Conservation (phyloP, 2,888 invertebrate genomes). For the Brenthis daphne region DNA sequence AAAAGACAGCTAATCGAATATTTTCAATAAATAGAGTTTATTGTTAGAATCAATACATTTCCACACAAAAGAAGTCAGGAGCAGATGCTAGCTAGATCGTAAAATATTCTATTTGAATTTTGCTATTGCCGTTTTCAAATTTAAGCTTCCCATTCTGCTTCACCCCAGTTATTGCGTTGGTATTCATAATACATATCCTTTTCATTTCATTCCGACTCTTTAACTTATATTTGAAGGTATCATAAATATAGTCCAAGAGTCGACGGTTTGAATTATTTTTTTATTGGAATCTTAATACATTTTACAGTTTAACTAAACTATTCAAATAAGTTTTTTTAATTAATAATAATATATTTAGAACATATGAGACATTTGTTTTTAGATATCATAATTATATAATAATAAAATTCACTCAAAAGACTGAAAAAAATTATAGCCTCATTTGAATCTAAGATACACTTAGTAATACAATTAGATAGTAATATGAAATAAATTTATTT, state of each 20-base stretch:
- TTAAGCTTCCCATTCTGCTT: conserved; percentile 13
- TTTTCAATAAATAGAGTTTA: background rate
- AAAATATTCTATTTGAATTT: conserved; percentile 10
- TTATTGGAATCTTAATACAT: too few relatives aligned
- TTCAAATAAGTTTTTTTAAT: too few relatives aligned
- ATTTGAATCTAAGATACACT: too few relatives aligned
- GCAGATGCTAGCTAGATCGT: conserved; percentile 2
- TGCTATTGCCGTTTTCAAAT: conserved; percentile 9
- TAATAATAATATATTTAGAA: too few relatives aligned
- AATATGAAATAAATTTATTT: too few relatives aligned
- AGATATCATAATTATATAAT: too few relatives aligned
- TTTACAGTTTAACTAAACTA: too few relatives aligned
- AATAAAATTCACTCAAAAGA: too few relatives aligned
- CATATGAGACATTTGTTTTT: too few relatives aligned
- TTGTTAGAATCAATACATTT: too few relatives aligned
- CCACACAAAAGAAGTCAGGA: background rate
- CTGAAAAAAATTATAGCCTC: too few relatives aligned
- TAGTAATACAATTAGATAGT: too few relatives aligned
- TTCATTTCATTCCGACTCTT: conserved; percentile 12
- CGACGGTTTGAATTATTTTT: background rate
- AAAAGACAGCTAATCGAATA: background rate
- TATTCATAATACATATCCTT: conserved; percentile 17
- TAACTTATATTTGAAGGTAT: conserved; percentile 10
- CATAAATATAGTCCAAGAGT: conserved; percentile 9
- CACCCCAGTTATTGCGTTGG: conserved; percentile 16